These are phyloP conservation scores for Pteropus alecto DNA, from an alignment of 2,113 vertebrate species.

Conservation along the genomic window DNA sequence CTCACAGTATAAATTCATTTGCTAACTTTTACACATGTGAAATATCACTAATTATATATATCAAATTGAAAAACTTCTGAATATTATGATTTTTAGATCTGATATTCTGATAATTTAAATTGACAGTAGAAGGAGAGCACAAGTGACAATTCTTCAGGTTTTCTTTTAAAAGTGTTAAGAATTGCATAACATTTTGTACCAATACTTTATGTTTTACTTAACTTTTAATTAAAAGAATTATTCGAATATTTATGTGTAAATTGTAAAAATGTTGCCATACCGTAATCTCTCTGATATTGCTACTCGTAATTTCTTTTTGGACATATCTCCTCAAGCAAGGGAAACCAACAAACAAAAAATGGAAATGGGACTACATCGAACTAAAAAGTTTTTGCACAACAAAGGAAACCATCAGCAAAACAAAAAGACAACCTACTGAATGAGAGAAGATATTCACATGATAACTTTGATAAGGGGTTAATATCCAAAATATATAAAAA, in stretches of 20 bases:
- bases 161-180: neutral
- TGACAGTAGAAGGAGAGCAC: neutral
- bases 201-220: neutral
- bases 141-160: neutral
- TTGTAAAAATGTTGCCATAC: neutral
- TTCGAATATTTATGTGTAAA: neutral
- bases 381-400: no score
- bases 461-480: no score
- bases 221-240: neutral
- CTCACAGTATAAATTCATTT: neutral
- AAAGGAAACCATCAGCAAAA: no score
- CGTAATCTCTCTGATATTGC: no score
- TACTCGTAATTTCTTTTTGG: no score
- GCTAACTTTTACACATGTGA: neutral
- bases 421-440: no score
- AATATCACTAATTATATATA: neutral
- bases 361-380: no score
- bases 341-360: no score
- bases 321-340: no score
- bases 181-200: neutral
- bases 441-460: no score
- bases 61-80: neutral
- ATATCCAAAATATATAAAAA: no score
- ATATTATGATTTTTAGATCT: neutral
- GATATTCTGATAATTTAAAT: neutral